A percentile compares a stretch with the other conserved stretches of the same genome.
These are phyloP conservation scores for Acromyrmex charruanus DNA, from an alignment of 1,140 invertebrate genomes.

Conservation along the genomic window DNA sequence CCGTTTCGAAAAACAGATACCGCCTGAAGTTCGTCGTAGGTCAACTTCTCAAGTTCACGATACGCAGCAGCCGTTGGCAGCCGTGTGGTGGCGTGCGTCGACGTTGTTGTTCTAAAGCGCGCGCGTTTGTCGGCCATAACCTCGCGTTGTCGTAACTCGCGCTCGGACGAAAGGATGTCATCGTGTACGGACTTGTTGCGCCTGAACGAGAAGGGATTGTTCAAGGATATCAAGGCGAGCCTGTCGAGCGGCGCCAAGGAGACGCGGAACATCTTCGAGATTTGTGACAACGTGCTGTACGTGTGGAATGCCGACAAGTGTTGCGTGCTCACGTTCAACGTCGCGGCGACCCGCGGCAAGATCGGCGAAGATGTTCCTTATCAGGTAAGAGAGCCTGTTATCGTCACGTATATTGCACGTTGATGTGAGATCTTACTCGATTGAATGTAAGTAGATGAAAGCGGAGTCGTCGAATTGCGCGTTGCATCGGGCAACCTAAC, in stretches of 20 bases:
- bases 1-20: not conserved
- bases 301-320: conserved; percentile 89
- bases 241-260: conserved; percentile 87
- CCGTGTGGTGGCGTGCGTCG: conserved; percentile 71
- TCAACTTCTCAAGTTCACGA: too few relatives aligned
- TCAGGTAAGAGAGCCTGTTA: conserved; percentile 86
- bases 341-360: conserved; percentile 87
- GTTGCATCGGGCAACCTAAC: conserved; percentile 38
- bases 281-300: conserved; percentile 89
- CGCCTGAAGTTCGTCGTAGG: not conserved
- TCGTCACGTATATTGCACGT: not conserved
- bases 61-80: not conserved
- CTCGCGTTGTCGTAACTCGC: conserved; percentile 34
- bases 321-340: conserved; percentile 88
- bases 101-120: conserved; percentile 74
- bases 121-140: conserved; percentile 58
- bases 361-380: conserved; percentile 85
- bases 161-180: conserved; percentile 84
- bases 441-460: not conserved
- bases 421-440: not conserved
- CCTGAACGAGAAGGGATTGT: conserved; percentile 88
- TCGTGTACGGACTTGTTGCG: conserved; percentile 86
- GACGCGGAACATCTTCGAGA: conserved; percentile 88
- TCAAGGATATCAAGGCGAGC: conserved; percentile 87
- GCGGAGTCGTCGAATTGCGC: not conserved